These are phyloP conservation scores for Syngnathus floridae DNA, from an alignment of 2,113 vertebrate genomes.

Conservation along the genomic window DNA sequence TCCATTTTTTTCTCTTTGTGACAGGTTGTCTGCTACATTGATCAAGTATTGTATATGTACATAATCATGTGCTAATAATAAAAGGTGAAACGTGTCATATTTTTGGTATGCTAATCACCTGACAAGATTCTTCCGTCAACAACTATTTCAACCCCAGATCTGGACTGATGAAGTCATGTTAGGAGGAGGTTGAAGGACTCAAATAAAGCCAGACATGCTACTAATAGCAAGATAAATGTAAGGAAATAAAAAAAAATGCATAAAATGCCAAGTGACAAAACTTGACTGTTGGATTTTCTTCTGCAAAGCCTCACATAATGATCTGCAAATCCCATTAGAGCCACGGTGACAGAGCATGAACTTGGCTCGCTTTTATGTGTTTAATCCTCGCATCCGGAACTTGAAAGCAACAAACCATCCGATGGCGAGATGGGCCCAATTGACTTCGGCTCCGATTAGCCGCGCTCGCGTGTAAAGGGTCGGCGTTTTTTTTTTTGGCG, in stretches of 20 bases:
- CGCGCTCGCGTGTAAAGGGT: slow-evolving; percentile 3
- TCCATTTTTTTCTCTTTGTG: not conserved
- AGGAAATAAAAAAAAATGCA: slow-evolving; percentile 25
- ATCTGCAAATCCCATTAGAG: slow-evolving; percentile 59
- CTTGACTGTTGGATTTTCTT: slow-evolving; percentile 38
- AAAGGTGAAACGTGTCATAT: not conserved
- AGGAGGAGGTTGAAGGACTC: slow-evolving; percentile 22
- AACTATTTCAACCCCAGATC: not conserved
- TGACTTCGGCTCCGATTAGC: slow-evolving; percentile 57
- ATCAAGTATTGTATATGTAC: not conserved
- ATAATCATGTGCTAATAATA: not conserved
- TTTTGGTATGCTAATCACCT: not conserved
- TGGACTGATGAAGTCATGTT: not conserved
- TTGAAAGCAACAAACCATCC: slow-evolving; percentile 55
- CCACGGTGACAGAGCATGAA: slow-evolving; percentile 53
- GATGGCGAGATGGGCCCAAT: slow-evolving; percentile 47
- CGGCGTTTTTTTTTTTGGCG: not conserved
- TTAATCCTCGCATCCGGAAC: slow-evolving; percentile 59
- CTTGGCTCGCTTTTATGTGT: slow-evolving; percentile 60
- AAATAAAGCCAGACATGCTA: slow-evolving; percentile 32
- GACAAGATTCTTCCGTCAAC: not conserved
- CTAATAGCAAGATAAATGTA: slow-evolving; percentile 35
- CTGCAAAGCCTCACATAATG: slow-evolving; percentile 51
- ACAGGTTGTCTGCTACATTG: not conserved
- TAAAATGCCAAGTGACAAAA: slow-evolving; percentile 52